Conservation (phyloP, 2,113 vertebrate species). For the Ibidorhyncha struthersii region DNA sequence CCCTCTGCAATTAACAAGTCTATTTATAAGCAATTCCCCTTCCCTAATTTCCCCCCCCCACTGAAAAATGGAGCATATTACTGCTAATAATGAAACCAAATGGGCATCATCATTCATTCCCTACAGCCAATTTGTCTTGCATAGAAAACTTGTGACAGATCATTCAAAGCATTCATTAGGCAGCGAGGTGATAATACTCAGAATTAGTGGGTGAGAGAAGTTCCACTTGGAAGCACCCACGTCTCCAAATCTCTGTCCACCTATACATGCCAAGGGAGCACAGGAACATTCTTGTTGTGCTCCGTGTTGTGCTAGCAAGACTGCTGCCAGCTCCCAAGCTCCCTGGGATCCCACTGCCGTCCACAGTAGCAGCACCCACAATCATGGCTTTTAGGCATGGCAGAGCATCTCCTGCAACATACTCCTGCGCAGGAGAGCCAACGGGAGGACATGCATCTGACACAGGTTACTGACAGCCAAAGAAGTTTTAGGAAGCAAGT, state of each 20-base stretch:
- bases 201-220: conserved; percentile 1
- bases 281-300: not conserved
- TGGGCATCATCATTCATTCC: conserved; percentile 69
- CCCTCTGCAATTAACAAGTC: conserved; percentile 60
- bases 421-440: not conserved
- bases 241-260: not conserved
- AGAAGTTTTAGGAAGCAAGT: not conserved
- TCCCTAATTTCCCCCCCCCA: not conserved
- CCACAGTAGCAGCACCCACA: not conserved
- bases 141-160: conserved; percentile 33
- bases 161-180: conserved; percentile 40
- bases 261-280: not conserved
- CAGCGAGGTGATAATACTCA: conserved; percentile 1
- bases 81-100: conserved; percentile 73
- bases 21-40: conserved; percentile 35
- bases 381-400: not conserved
- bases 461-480: not conserved
- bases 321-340: not conserved
- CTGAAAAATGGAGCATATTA: conserved; percentile 73
- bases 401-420: not conserved
- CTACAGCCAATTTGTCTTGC: conserved; percentile 64
- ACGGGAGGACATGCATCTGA: not conserved
- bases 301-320: not conserved
- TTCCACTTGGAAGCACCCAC: not conserved
- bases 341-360: not conserved